A percentile compares a stretch with the other conserved stretches of the same genome.
Conservation (phyloP, 2,888 invertebrate species). For the Orchestes rusci region DNA sequence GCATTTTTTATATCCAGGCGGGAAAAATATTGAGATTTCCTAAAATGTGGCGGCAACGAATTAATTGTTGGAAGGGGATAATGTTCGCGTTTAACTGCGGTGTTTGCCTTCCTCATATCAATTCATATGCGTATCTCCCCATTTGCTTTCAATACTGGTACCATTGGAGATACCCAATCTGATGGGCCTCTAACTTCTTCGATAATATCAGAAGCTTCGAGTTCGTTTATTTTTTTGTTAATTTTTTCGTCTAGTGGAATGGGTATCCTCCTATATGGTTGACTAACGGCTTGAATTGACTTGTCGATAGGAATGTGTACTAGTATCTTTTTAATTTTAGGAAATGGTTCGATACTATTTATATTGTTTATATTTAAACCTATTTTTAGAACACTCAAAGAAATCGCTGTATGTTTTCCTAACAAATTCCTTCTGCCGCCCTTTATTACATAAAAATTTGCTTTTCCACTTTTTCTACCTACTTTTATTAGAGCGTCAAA, state of each 20-base stretch:
- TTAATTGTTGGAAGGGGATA: slow-evolving; percentile 28
- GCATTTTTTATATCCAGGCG: slow-evolving; percentile 21
- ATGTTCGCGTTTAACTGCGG: slow-evolving; percentile 31
- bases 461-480: slow-evolving; percentile 9
- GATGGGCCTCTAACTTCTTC: slow-evolving; percentile 28
- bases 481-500: slow-evolving; percentile 23
- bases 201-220: slow-evolving; percentile 21
- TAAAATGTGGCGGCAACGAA: slow-evolving; percentile 9
- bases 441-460: slow-evolving; percentile 24
- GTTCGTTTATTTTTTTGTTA: slow-evolving; percentile 27
- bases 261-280: slow-evolving; percentile 30
- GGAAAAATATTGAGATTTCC: slow-evolving; percentile 14
- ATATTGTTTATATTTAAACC: slow-evolving; percentile 20
- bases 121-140: slow-evolving; percentile 34
- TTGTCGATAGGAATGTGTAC: slow-evolving; percentile 31
- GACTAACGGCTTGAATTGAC: slow-evolving; percentile 30
- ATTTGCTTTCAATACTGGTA: slow-evolving; percentile 5
- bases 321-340: slow-evolving; percentile 32
- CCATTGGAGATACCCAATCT: slow-evolving; percentile 24
- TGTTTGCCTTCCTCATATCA: slow-evolving; percentile 35
- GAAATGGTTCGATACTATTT: slow-evolving; percentile 16
- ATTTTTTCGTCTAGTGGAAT: slow-evolving; percentile 30
- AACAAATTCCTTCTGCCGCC: slow-evolving; percentile 17
- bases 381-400: slow-evolving; percentile 25
- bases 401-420: slow-evolving; percentile 22